Base-by-base conservation (phyloP, 1,140 invertebrate genomes). In the Lithobius niger region DNA sequence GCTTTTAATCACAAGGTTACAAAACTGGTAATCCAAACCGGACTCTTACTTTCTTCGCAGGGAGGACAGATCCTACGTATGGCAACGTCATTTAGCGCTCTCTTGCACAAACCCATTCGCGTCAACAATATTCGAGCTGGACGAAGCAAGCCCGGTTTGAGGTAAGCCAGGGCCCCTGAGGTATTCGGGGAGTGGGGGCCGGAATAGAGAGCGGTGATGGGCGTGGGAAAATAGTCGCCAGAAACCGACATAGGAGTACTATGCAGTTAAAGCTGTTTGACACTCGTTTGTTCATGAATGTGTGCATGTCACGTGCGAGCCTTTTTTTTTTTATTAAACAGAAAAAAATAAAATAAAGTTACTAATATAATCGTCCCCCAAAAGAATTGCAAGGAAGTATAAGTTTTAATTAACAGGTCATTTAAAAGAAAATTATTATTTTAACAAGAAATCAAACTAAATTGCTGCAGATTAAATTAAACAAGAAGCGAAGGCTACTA, bases 21-120 rank as follows among this genome's bases (percentile, higher is more conserved):
- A 47, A 13, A 56, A 19, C 10, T 28, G 19, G 3, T 43, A 26
- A 18, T 60, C 55, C 21, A 58, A 3, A 56, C 54, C 52, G 45
- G 27, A 47, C 25, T 58, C n/a, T n/a, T n/a, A n/a, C n/a, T 60
- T 57, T 62, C 56, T 68, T 69, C 65, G 45, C 64, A 89, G 85
- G 90, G 90, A 54, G 90, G 91, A 1, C 90, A 95, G 74, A 86
- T 92, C 59, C 72, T 94, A 22, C 76, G 90, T 56, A 82, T 87
- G 64, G 79, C 87, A 1, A 64, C 88, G 3, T 78, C 82, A 22
- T 69, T 93, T 2, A 90, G 87, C 68, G 81, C 83, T 56, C 71
- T 94, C 16, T 71, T 84, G 47, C 69, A 74, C 27, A 78, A 82
- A 27, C 82, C 87, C 0, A 72, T 95, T 19, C 74, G 76, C 61